Conservation (phyloP, 2,113 vertebrate species). For the Agapornis roseicollis region DNA sequence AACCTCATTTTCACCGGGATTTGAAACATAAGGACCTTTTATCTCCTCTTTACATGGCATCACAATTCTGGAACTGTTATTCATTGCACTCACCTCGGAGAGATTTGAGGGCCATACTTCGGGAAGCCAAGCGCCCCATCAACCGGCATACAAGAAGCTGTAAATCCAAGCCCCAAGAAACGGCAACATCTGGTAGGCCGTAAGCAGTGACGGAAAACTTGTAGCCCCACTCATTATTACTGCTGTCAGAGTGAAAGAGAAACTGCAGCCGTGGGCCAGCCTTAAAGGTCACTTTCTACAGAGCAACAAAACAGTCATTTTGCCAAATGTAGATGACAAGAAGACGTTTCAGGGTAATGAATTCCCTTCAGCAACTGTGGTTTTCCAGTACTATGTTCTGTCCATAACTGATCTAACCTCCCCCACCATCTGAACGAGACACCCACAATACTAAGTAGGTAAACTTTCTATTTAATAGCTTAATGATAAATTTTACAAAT, state of each 20-base stretch:
- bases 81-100: conserved; percentile 72
- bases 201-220: conserved; percentile 92
- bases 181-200: conserved; percentile 89
- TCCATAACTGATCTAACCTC: not conserved
- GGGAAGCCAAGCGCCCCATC: conserved; percentile 93
- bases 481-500: not conserved
- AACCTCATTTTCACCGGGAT: not conserved
- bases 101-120: conserved; percentile 87
- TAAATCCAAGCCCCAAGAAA: conserved; percentile 95
- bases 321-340: conserved; percentile 51
- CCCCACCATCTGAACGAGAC: conserved; percentile 5
- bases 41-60: rapidly evolving
- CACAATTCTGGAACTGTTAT: not conserved
- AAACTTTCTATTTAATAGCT: not conserved
- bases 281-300: conserved; percentile 96
- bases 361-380: conserved; percentile 54
- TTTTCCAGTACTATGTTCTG: not conserved
- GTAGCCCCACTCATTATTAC: conserved; percentile 98
- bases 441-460: not conserved
- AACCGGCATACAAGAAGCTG: conserved; percentile 91
- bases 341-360: conserved; percentile 50
- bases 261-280: conserved; percentile 95
- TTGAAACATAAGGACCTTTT: rapidly evolving
- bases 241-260: conserved; percentile 97
- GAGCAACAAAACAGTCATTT: conserved; percentile 64